Percentiles rank a stretch among this genome's conserved stretches.
Conservation (phyloP, 1,140 invertebrate genomes). For the Polypedilum vanderplanki region DNA sequence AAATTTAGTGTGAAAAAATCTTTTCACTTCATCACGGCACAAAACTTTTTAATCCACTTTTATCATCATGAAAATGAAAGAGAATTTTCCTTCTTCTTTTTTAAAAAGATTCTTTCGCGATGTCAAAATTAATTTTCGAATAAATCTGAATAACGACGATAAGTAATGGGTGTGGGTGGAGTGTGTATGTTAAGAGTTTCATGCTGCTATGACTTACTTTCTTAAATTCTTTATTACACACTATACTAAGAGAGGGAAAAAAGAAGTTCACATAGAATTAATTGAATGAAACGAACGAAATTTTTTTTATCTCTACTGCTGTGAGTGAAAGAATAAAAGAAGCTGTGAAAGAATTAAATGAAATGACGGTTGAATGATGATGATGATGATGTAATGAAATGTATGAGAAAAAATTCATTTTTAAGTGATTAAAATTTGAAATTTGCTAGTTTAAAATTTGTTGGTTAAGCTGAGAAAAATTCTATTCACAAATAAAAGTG, state of each 20-base stretch:
- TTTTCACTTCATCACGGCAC: too few species aligned
- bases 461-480: neutral
- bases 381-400: too few species aligned
- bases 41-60: constrained; percentile 25
- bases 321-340: neutral
- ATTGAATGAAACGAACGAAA: neutral
- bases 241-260: neutral
- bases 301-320: neutral
- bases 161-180: neutral
- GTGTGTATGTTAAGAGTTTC: neutral
- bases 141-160: constrained; percentile 19
- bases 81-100: neutral
- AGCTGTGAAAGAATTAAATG: neutral
- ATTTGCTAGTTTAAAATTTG: neutral
- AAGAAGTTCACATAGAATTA: neutral
- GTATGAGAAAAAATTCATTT: too few species aligned
- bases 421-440: neutral
- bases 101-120: neutral
- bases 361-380: neutral
- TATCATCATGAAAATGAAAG: neutral
- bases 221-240: neutral
- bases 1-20: neutral
- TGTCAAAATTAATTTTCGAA: constrained; percentile 27
- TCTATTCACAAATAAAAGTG: constrained; percentile 16
- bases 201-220: neutral